Evolutionary conservation across 2,888 invertebrate genomes (phyloP), one percentile per base, ranked within the genome.

Genomic region (Tetrapedia diversipes): DNA sequence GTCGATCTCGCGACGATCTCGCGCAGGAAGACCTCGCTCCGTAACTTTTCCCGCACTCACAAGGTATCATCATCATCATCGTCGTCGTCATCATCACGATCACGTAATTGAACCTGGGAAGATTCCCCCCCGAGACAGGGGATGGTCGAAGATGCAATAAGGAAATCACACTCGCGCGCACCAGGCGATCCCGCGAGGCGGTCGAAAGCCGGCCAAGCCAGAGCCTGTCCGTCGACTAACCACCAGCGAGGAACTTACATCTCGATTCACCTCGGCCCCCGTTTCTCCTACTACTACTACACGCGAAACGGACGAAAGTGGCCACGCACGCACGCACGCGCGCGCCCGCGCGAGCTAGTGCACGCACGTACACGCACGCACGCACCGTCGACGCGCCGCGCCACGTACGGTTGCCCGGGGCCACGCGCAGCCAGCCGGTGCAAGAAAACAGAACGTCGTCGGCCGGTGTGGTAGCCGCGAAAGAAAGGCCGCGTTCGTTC

Each of bases 401-500:
- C 43, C 24, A n/a, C n/a, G n/a, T n/a, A n/a, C n/a, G n/a, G 19
- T 49, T n/a, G 2, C 10, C 1, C 29, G 59, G n/a, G 37, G 22
- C 24, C 65, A 69, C 78, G 71, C 81, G 77, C 69, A 66, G n/a
- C n/a, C n/a, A n/a, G n/a, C n/a, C n/a, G n/a, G n/a, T n/a, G n/a
- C 19, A 59, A 22, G 41, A 77, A 69, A 32, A 53, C 27, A 2
- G 51, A 47, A 43, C 34, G 59, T 29, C 56, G 72, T 47, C 45
- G 43, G 24, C 19, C 45, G 34, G 19, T 19, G 34, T 45, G 63
- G 11, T 57, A 29, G 59, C 19, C 49, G 61, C 32, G 60, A 51
- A 27, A 60, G 34, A 56, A 53, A 68, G 75, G 60, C 74, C 16
- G 11, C 37, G 56, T 57, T 57, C 57, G 81, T 81, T 79, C 79